Evolutionary conservation across 1,140 invertebrate species (phyloP).

Genomic region (Drosophila asahinai): DNA sequence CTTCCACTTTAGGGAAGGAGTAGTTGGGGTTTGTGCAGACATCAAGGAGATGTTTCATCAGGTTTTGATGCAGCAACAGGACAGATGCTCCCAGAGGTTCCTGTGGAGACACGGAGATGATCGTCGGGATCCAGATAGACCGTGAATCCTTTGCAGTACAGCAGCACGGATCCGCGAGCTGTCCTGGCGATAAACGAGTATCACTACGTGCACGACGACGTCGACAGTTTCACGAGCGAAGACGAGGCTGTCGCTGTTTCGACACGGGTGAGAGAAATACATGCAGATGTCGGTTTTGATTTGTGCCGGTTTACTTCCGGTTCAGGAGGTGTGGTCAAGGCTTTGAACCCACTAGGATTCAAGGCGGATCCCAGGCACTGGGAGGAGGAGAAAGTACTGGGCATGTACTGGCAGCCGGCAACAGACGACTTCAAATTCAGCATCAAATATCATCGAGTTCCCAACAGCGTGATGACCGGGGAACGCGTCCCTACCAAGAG

Average conservation of each 20-base stretch:
- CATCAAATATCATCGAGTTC: constrained; percentile 8
- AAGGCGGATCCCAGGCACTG: neutral
- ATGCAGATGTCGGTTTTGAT: constrained; percentile 10
- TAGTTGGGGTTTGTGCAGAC: too few species aligned
- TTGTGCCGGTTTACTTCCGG: constrained; percentile 3
- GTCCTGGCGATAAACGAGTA: constrained; percentile 10
- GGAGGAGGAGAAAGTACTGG: constrained; percentile 5
- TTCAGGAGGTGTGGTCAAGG: neutral
- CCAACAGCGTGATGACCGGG: constrained; percentile 2
- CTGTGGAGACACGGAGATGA: too few species aligned
- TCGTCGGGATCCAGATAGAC: too few species aligned
- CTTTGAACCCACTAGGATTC: neutral
- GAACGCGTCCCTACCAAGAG: constrained; percentile 1
- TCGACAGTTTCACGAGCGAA: too few species aligned
- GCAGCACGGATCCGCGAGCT: neutral
- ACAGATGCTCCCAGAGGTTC: too few species aligned
- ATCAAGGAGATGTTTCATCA: too few species aligned
- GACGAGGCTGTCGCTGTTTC: too few species aligned
- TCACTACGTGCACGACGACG: constrained; percentile 17
- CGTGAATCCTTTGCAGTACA: too few species aligned
- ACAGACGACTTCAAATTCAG: constrained; percentile 16
- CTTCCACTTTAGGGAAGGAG: too few species aligned
- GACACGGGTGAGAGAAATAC: neutral
- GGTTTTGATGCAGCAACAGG: too few species aligned
- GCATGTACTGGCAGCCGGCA: constrained; percentile 21